A percentile compares a stretch with the other conserved stretches of the same genome.
Conservation (phyloP, 2,888 invertebrate genomes). For the Biston stratarius region DNA sequence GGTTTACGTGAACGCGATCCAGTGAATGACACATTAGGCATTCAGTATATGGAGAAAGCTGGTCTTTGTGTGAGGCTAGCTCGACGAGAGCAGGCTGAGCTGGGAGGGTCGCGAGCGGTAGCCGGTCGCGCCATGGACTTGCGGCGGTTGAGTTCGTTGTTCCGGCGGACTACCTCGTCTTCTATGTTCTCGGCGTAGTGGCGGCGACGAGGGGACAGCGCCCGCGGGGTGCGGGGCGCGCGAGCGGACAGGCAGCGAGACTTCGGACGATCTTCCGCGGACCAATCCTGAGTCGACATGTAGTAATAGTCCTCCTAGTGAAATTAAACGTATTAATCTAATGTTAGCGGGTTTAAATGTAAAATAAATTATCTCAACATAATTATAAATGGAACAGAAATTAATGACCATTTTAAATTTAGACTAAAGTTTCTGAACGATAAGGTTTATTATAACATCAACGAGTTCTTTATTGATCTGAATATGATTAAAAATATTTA, state of each 20-base stretch:
- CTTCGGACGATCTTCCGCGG: conserved; percentile 68
- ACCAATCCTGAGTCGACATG: conserved; percentile 72
- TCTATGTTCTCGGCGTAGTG: conserved; percentile 50
- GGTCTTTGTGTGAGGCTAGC: conserved; percentile 75
- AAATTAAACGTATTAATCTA: background rate
- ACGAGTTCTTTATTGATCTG: too few species aligned
- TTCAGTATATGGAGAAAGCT: conserved; percentile 77
- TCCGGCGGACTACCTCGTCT: conserved; percentile 63
- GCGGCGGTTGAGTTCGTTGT: conserved; percentile 70
- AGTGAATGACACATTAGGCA: too few species aligned
- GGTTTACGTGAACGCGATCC: too few species aligned
- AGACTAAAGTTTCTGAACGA: too few species aligned
- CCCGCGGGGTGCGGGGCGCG: conserved; percentile 65
- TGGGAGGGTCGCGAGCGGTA: conserved; percentile 71
- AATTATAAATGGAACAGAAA: too few species aligned
- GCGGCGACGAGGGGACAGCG: conserved; percentile 63
- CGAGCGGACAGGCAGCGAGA: conserved; percentile 75
- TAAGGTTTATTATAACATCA: too few species aligned
- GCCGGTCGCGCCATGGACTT: conserved; percentile 66
- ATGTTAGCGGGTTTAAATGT: background rate
- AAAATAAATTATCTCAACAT: too few species aligned
- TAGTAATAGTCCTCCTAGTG: conserved; percentile 72
- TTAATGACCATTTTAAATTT: too few species aligned
- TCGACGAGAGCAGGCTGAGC: conserved; percentile 68
- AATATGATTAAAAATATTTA: too few species aligned